phyloP scores from a whole-genome alignment of 2,797 vertebrate genomes.

The Meda fulgida region DNA sequence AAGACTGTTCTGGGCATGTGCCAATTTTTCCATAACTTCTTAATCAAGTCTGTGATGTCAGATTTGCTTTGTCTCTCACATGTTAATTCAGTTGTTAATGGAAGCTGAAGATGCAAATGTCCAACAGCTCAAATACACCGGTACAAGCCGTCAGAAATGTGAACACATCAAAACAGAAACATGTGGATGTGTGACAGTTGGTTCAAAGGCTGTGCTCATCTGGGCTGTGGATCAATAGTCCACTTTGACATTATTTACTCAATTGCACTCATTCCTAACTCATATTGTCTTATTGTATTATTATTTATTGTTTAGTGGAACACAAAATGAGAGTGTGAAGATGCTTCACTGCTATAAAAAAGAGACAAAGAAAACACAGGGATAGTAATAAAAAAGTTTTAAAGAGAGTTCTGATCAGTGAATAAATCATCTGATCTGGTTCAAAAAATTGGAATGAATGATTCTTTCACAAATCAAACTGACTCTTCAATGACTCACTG shows the following conservation, averaged over 20 bases:
- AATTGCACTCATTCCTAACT: neutral
- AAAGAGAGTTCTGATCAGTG: neutral
- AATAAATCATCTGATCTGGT: neutral
- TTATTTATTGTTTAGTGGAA: neutral
- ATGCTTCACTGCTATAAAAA: neutral
- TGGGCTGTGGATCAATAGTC: slow-evolving; percentile 1
- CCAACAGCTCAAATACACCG: slow-evolving; percentile 31
- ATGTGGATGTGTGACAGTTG: slow-evolving; percentile 28
- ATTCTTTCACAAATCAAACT: neutral
- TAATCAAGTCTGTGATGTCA: slow-evolving; percentile 53
- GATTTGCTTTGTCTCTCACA: slow-evolving; percentile 39
- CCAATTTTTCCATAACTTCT: slow-evolving; percentile 53
- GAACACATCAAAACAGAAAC: slow-evolving; percentile 37
- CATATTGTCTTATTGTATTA: too few relatives aligned
- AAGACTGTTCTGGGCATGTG: slow-evolving; percentile 35
- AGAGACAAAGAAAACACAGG: neutral
- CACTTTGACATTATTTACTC: neutral
- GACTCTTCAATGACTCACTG: neutral
- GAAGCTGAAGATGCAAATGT: slow-evolving; percentile 53
- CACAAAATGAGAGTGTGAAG: neutral
- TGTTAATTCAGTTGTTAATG: slow-evolving; percentile 56
- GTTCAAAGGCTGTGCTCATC: slow-evolving; percentile 23
- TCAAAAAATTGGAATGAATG: neutral
- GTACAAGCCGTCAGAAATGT: slow-evolving; percentile 39
- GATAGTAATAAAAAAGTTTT: neutral